Base-by-base conservation (phyloP, 2,797 vertebrate species). In the Clamator glandarius region DNA sequence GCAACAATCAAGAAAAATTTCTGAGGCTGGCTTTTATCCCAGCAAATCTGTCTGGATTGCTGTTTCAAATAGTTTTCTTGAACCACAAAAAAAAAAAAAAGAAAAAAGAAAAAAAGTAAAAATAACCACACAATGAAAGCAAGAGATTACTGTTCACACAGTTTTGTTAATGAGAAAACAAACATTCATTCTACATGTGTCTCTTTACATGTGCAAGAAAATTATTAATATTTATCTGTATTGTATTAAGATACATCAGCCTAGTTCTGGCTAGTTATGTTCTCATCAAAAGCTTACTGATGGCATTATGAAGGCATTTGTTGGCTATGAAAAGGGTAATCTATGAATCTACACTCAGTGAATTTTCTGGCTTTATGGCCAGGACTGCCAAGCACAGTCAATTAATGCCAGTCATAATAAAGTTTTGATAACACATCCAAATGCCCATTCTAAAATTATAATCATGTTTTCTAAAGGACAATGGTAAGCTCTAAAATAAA, bases 91-190 rank as follows among this genome's bases (percentile, higher is more conserved):
- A 88, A 91, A 87, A 95, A 93, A 93, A 88, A 91, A 39, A 25
- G 14, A n/a, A n/a, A n/a, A n/a, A n/a, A n/a, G n/a, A 91, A 94
- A 95, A 91, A 87, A 94, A 70, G 77, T 74, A 93, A 92, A 97
- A 87, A 89, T 67, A 90, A n/a, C 74, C 87, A 57, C 31, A 61
- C 5, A 51, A 36, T 23, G 69, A 93, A 94, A 94, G 50, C 28
- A 80, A 68, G 28, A 80, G 41, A 91, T 39, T 91, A 92, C 39
- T 75, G 73, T 25, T 70, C 84, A 94, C 54, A 88, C 19, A 58
- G 57, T 87, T 92, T 90, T 82, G 35, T 52, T 94, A 87, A 97
- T 96, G 95, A 96, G 96, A 97, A 94, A 94, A 97, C 96, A 93
- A 93, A 94, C 36, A 58, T 26, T 48, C 8, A 87, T 96, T 97